Percentiles rank a stretch among this genome's conserved stretches.
phyloP scores from a whole-genome alignment of 2,888 invertebrate species.

The Polietes domitor region DNA sequence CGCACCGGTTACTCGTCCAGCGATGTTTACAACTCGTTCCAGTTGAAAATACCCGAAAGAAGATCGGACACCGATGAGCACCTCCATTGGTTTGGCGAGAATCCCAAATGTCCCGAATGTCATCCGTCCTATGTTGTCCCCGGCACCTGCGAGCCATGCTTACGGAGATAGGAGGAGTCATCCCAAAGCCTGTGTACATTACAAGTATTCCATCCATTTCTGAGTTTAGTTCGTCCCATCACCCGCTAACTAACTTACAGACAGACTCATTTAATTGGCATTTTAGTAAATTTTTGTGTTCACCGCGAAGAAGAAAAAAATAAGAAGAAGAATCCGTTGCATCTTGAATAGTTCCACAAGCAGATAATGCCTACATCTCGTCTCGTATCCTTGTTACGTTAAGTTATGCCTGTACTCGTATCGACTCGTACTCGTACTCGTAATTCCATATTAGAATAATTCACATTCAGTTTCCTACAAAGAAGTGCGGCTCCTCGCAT shows the following conservation, averaged over 20 bases:
- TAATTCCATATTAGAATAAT: constrained; percentile 30
- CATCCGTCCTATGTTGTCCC: constrained; percentile 84
- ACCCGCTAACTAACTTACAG: neutral
- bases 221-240: constrained; percentile 33
- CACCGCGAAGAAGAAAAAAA: too few relatives aligned
- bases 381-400: neutral
- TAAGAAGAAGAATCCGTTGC: neutral
- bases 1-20: constrained; percentile 83
- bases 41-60: constrained; percentile 82
- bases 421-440: neutral
- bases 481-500: neutral
- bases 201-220: constrained; percentile 27
- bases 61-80: constrained; percentile 69
- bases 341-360: neutral
- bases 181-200: neutral
- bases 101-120: constrained; percentile 84
- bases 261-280: constrained; percentile 3
- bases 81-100: constrained; percentile 83
- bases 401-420: neutral
- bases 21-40: constrained; percentile 84
- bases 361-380: neutral
- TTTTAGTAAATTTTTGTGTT: constrained; percentile 5
- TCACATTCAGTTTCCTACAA: constrained; percentile 19
- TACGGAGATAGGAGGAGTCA: constrained; percentile 80
- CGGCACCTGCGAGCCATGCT: constrained; percentile 85